These are phyloP conservation scores for Bathynomus jamesi DNA, from an alignment of 1,140 invertebrate genomes.

Conservation along the genomic window DNA sequence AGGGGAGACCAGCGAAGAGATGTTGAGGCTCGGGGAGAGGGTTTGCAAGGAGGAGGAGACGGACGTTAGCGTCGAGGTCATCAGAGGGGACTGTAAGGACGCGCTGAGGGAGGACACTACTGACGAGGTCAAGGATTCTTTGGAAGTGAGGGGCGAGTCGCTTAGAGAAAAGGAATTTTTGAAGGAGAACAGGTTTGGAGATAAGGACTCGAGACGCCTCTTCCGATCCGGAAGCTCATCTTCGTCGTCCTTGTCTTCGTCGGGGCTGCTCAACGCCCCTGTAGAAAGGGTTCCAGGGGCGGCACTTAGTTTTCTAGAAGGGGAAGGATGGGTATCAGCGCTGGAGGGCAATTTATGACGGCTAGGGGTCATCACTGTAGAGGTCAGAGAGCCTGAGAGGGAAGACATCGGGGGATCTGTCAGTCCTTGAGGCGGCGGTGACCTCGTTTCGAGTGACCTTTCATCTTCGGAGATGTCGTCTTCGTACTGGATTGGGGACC, in stretches of 20 bases:
- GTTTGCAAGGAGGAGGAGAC: not conserved
- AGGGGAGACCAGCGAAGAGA: not conserved
- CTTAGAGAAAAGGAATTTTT: not conserved
- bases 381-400: not conserved
- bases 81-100: not conserved
- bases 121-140: not conserved
- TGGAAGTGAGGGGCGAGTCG: not conserved
- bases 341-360: not conserved
- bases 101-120: not conserved
- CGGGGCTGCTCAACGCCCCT: too few relatives aligned
- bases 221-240: too few relatives aligned
- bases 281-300: too few relatives aligned
- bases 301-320: too few relatives aligned
- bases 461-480: conserved; percentile 35
- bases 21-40: not conserved
- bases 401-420: not conserved
- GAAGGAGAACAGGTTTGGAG: not conserved
- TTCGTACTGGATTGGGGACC: conserved; percentile 31
- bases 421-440: conserved; percentile 10
- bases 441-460: conserved; percentile 19
- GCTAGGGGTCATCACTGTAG: not conserved
- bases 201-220: too few relatives aligned
- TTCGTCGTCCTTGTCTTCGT: too few relatives aligned
- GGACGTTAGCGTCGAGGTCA: not conserved
- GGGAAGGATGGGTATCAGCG: too few relatives aligned